phyloP scores from a whole-genome alignment of 2,797 vertebrate species.

The Garrulus glandarius region DNA sequence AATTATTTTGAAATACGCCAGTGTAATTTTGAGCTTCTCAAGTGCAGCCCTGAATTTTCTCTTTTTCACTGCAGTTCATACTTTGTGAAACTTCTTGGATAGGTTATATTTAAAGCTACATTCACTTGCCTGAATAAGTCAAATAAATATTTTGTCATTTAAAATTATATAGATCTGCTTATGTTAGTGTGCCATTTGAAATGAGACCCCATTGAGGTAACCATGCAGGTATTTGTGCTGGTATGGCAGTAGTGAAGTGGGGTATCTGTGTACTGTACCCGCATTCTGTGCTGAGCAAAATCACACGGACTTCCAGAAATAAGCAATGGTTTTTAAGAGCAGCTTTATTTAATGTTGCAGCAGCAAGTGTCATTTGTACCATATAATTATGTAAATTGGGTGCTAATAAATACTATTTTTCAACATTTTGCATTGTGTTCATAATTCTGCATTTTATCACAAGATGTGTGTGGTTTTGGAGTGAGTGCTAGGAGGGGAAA shows the following conservation, averaged over 20 bases:
- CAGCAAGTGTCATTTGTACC: slow-evolving; percentile 73
- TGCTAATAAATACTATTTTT: slow-evolving; percentile 78
- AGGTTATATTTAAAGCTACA: slow-evolving; percentile 32
- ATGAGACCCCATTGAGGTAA: slow-evolving; percentile 7
- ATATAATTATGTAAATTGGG: slow-evolving; percentile 74
- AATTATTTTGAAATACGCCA: neutral
- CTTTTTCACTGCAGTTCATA: slow-evolving; percentile 19
- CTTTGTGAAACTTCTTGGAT: slow-evolving; percentile 42
- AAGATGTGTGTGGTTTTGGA: neutral
- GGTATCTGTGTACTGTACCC: slow-evolving; percentile 38
- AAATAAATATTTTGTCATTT: slow-evolving; percentile 48
- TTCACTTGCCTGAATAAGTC: slow-evolving; percentile 32
- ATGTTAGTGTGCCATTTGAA: neutral
- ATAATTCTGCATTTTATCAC: neutral
- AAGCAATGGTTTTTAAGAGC: slow-evolving; percentile 61
- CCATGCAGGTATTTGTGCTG: slow-evolving; percentile 36
- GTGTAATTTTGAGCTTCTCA: slow-evolving; percentile 38
- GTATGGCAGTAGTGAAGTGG: slow-evolving; percentile 40
- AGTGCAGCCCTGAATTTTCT: slow-evolving; percentile 15
- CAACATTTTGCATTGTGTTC: slow-evolving; percentile 48
- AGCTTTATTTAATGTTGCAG: slow-evolving; percentile 72
- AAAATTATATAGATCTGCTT: slow-evolving; percentile 18
- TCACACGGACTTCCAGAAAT: slow-evolving; percentile 62
- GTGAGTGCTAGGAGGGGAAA: neutral
- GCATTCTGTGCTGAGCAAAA: slow-evolving; percentile 59